A percentile compares a stretch with the other conserved stretches of the same genome.
These are phyloP conservation scores for Scrobipalpa costella DNA, from an alignment of 2,888 invertebrate species.

Conservation along the genomic window DNA sequence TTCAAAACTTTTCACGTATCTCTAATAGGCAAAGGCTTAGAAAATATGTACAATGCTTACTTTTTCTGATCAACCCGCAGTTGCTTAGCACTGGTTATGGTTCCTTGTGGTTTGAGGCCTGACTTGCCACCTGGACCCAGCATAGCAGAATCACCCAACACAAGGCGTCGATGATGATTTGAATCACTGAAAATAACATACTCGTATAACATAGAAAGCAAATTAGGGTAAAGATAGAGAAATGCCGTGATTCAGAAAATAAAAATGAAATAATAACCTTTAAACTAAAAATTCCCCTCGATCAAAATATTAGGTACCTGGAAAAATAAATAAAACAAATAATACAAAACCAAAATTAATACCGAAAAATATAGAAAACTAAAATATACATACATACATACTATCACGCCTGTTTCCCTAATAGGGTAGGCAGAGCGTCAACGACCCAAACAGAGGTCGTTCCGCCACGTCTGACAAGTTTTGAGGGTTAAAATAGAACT, in stretches of 20 bases:
- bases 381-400: too few species aligned
- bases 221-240: neutral
- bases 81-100: constrained; percentile 93
- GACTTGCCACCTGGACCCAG: constrained; percentile 89
- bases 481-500: too few species aligned
- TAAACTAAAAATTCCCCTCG: too few species aligned
- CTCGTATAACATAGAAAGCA: neutral
- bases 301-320: too few species aligned
- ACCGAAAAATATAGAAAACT: neutral
- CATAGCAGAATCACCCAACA: constrained; percentile 96
- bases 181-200: constrained; percentile 87
- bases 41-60: constrained; percentile 68
- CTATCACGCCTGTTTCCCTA: too few species aligned
- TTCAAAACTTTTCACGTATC: too few species aligned
- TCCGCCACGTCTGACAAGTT: too few species aligned
- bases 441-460: too few species aligned
- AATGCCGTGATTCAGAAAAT: too few species aligned
- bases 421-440: too few species aligned
- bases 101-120: constrained; percentile 92
- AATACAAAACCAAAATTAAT: neutral
- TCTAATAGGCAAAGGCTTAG: neutral
- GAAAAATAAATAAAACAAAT: neutral
- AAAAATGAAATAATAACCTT: too few species aligned
- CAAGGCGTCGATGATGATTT: constrained; percentile 92
- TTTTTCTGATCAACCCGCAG: constrained; percentile 94